Base-by-base conservation (phyloP, 2,113 vertebrate genomes). In the Peromyscus californicus region DNA sequence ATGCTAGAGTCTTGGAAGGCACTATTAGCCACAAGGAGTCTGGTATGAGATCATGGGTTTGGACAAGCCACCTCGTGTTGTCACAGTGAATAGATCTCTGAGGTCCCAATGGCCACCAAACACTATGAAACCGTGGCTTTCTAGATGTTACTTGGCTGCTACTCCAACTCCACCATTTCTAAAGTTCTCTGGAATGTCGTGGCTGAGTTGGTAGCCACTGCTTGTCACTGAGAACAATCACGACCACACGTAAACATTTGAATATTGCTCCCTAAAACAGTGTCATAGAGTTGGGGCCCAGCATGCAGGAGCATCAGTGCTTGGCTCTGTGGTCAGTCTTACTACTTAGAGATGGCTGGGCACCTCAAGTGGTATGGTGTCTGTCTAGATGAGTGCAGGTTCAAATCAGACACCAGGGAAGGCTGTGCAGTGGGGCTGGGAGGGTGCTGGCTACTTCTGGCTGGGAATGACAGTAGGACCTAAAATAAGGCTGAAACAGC, bases 401-500 rank as follows among this genome's bases (percentile, higher is more conserved):
- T 91, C 48, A 36, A 24, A 48, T 67, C 88, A 91, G 67, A 83
- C 57, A 39, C 29, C 29, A 9, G 17, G 19, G 1, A 24, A 6
- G 22, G 24, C 22, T 39, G 7, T 16, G 12, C 15, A 1, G 42
- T 11, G 11, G 8, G 12, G 42, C 1, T 31, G 4, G 36, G 1
- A 31, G 36, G 45, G 5, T 48, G 13, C 9, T 85, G 15, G 65
- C 17, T 85, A 48, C 72, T 91, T 93, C 82, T 93, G 63, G 22
- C 21, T 87, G 51, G 69, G 36, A 89, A 79, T 82, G 86, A 74
- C 4, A 29, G 9, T n/a, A 36, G 45, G n/a, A 51, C 67, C 21
- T 31, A 79, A 36, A 74, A 91, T 80, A 69, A 26, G 13, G 4
- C 61, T 51, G 76, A 19, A 76, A 90, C 0, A 39, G n/a, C 29